Conservation (phyloP, 2,888 invertebrate species). For the Galerucella pusilla region DNA sequence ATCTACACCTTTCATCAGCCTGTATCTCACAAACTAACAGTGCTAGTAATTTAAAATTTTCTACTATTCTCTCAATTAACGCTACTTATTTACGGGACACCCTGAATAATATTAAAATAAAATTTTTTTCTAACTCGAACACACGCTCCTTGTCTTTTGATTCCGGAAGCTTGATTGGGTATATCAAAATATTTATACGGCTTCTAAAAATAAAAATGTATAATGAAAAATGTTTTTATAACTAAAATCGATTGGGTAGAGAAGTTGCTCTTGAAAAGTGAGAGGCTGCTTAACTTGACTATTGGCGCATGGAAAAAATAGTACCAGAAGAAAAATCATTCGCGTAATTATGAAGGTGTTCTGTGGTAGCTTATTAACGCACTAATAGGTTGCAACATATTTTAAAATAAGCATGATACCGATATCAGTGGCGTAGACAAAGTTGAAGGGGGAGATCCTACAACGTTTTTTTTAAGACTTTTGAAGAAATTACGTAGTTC, state of each 20-base stretch:
- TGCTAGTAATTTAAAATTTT: too few species aligned
- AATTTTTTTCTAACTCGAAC: too few species aligned
- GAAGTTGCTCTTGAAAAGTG: constrained; percentile 1
- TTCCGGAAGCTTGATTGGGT: neutral
- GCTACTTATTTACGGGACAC: too few species aligned
- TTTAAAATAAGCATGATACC: neutral
- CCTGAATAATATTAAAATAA: too few species aligned
- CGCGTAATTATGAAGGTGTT: constrained; percentile 1
- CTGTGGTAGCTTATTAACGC: neutral
- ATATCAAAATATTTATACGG: neutral
- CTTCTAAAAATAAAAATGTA: neutral
- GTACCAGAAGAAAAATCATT: neutral
- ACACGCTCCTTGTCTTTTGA: neutral
- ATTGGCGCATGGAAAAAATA: neutral
- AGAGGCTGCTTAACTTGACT: constrained; percentile 1
- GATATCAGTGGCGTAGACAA: too few species aligned
- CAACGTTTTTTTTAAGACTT: too few species aligned
- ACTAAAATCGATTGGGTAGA: neutral
- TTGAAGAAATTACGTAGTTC: too few species aligned
- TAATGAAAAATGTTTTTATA: neutral
- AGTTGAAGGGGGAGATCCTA: too few species aligned
- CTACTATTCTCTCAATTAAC: too few species aligned
- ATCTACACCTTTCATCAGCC: too few species aligned
- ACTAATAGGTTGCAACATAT: neutral
- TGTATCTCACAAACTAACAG: too few species aligned